Evolutionary conservation across 2,113 vertebrate species (phyloP).

Genomic region (Eulacestoma nigropectus): DNA sequence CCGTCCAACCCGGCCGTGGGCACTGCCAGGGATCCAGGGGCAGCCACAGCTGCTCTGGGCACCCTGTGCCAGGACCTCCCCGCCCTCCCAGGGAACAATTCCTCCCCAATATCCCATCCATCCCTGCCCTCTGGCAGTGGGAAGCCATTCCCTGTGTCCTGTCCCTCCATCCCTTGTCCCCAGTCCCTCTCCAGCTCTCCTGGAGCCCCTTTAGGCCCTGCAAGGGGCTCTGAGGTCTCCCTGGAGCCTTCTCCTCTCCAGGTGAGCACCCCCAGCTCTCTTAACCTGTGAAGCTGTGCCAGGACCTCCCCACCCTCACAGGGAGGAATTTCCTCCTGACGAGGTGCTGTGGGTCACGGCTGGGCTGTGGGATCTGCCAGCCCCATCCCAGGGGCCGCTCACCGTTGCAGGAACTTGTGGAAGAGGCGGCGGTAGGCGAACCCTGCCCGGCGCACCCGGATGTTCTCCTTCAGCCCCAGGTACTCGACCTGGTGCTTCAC

Average conservation of each 20-base stretch:
- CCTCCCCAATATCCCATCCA: background rate
- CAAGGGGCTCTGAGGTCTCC: fast-evolving
- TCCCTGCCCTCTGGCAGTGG: background rate
- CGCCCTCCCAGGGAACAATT: background rate
- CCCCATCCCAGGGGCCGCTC: fast-evolving
- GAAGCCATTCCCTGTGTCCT: background rate
- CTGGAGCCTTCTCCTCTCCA: background rate
- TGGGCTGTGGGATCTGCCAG: fast-evolving
- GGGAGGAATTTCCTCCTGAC: background rate
- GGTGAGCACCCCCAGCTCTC: background rate
- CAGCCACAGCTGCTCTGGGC: background rate
- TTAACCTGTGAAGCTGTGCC: background rate
- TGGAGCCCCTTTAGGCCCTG: background rate
- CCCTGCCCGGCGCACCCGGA: constrained; percentile 87
- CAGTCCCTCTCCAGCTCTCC: background rate
- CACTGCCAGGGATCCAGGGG: background rate
- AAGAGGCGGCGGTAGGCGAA: constrained; percentile 92
- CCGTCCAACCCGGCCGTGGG: fast-evolving
- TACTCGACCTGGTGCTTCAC: constrained; percentile 94
- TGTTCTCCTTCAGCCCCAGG: constrained; percentile 92
- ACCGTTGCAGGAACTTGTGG: constrained; percentile 92
- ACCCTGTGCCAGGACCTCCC: background rate
- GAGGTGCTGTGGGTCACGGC: fast-evolving
- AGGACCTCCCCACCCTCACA: background rate
- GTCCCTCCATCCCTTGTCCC: background rate